Evolutionary conservation across 2,113 vertebrate genomes (phyloP).

Genomic region (Ciconia maguari): DNA sequence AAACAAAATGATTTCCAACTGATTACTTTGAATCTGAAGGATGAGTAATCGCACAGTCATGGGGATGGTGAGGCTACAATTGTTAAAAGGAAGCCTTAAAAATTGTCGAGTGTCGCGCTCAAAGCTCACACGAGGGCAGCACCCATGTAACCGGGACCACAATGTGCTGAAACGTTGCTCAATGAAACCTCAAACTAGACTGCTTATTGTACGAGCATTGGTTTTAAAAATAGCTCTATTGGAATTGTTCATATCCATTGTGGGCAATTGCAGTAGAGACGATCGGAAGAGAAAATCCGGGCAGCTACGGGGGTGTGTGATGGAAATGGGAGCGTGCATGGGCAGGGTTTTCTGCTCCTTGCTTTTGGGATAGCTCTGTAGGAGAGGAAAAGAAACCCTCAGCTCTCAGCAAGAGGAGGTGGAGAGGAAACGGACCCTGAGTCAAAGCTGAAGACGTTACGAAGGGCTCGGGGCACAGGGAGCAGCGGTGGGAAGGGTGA

Average conservation of each 20-base stretch:
- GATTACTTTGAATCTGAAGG: background rate
- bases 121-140: background rate
- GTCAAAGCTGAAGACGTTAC: background rate
- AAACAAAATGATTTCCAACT: background rate
- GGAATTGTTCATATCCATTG: background rate
- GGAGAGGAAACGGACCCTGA: background rate
- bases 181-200: background rate
- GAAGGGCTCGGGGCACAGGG: background rate
- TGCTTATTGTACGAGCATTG: background rate
- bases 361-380: background rate
- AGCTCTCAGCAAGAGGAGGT: background rate
- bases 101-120: fast-evolving
- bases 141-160: background rate
- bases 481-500: background rate
- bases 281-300: background rate
- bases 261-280: background rate
- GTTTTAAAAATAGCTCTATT: background rate
- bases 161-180: background rate
- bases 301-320: background rate
- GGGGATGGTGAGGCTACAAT: background rate
- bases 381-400: background rate
- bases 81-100: background rate
- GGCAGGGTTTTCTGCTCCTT: background rate
- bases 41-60: background rate
- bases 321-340: background rate